A percentile compares a stretch with the other conserved stretches of the same genome.
phyloP scores from a whole-genome alignment of 2,888 invertebrate species.

The Halocaridina rubra region DNA sequence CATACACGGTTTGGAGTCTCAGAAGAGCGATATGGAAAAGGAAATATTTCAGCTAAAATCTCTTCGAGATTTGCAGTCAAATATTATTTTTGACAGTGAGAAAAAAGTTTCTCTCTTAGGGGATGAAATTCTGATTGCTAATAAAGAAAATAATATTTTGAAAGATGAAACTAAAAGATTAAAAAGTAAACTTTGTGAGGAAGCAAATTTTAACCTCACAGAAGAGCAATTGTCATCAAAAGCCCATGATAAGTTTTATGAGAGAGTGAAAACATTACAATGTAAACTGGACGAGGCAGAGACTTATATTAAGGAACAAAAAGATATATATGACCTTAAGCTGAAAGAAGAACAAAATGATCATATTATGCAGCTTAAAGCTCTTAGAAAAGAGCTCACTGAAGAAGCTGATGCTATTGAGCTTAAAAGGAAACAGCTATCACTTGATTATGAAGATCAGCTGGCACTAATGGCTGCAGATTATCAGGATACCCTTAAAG shows the following conservation, averaged over 20 bases:
- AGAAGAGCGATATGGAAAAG: slow-evolving; percentile 45
- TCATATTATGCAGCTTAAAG: slow-evolving; percentile 12
- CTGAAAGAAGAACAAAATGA: slow-evolving; percentile 20
- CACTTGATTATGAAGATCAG: slow-evolving; percentile 47
- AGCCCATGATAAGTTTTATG: not conserved
- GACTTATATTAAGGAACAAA: slow-evolving; percentile 5
- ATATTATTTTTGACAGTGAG: slow-evolving; percentile 20
- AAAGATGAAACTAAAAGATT: slow-evolving; percentile 31
- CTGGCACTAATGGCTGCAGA: slow-evolving; percentile 45
- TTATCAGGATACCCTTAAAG: slow-evolving; percentile 34
- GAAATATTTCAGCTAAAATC: slow-evolving; percentile 32
- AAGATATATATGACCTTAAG: slow-evolving; percentile 13
- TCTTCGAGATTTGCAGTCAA: slow-evolving; percentile 23
- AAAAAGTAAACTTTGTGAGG: slow-evolving; percentile 33
- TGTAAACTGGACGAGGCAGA: slow-evolving; percentile 1
- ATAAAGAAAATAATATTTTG: slow-evolving; percentile 37
- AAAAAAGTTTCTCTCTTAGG: slow-evolving; percentile 35
- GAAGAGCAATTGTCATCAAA: slow-evolving; percentile 5
- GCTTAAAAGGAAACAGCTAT: slow-evolving; percentile 27
- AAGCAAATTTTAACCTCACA: slow-evolving; percentile 17
- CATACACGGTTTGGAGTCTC: slow-evolving; percentile 48
- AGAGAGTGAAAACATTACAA: slow-evolving; percentile 1
- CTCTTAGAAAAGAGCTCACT: slow-evolving; percentile 38
- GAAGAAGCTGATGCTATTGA: slow-evolving; percentile 48
- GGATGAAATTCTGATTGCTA: slow-evolving; percentile 12